These are phyloP conservation scores for Ophraella communa DNA, from an alignment of 2,888 invertebrate species.

Conservation along the genomic window DNA sequence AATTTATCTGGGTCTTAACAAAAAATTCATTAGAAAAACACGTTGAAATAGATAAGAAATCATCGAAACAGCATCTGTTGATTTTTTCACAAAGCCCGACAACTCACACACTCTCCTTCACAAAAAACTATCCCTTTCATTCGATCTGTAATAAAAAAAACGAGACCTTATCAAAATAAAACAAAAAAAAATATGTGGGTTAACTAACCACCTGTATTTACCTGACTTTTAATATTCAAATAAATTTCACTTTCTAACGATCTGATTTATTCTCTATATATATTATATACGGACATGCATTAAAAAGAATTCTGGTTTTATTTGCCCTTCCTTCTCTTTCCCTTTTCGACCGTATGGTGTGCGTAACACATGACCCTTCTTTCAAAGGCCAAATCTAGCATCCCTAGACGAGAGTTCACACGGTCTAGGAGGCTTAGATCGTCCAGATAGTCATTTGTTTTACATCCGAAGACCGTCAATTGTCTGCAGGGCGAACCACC, in stretches of 20 bases:
- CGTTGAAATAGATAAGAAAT: slow-evolving; percentile 27
- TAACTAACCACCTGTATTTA: slow-evolving; percentile 52
- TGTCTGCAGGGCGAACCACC: slow-evolving; percentile 34
- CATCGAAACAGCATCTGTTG: slow-evolving; percentile 37
- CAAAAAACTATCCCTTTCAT: slow-evolving; percentile 40
- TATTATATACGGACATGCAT: slow-evolving; percentile 25
- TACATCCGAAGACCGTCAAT: slow-evolving; percentile 38
- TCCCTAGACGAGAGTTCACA: slow-evolving; percentile 53
- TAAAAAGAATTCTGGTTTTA: slow-evolving; percentile 31
- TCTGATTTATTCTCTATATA: slow-evolving; percentile 44
- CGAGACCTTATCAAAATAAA: slow-evolving; percentile 16
- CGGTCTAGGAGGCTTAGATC: slow-evolving; percentile 49
- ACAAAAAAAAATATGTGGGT: slow-evolving; percentile 42
- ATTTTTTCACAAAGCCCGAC: slow-evolving; percentile 33
- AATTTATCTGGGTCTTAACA: slow-evolving; percentile 26
- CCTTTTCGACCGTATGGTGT: slow-evolving; percentile 32
- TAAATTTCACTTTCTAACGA: slow-evolving; percentile 52
- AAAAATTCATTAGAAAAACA: slow-evolving; percentile 36
- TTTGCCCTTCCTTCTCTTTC: slow-evolving; percentile 11
- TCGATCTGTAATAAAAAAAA: slow-evolving; percentile 15
- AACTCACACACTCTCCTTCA: slow-evolving; percentile 24
- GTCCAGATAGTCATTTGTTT: slow-evolving; percentile 51
- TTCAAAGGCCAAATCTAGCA: slow-evolving; percentile 37
- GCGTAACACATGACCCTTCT: slow-evolving; percentile 40
- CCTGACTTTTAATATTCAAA: slow-evolving; percentile 51